Percentiles rank a stretch among this genome's conserved stretches.
Evolutionary conservation across 2,888 invertebrate genomes (phyloP).

Genomic region (Apomyelois bistriatella): DNA sequence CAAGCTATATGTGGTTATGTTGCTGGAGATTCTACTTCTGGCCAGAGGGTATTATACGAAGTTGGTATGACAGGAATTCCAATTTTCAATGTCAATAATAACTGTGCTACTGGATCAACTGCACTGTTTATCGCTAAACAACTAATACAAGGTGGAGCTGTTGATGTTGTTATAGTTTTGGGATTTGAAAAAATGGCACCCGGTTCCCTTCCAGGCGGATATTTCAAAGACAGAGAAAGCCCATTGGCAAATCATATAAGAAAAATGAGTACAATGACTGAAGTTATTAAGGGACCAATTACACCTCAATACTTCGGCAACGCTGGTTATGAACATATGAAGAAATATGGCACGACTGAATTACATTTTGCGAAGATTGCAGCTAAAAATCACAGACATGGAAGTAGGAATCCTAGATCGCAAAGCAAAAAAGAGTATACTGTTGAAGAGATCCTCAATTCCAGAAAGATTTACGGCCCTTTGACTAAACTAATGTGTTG

Average conservation of each 20-base stretch:
- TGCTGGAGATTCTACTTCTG: slow-evolving; percentile 96
- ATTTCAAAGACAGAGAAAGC: slow-evolving; percentile 90
- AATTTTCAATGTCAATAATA: slow-evolving; percentile 98
- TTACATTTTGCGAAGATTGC: slow-evolving; percentile 98
- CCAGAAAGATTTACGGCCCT: slow-evolving; percentile 92
- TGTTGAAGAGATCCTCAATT: slow-evolving; percentile 92
- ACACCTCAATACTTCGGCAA: slow-evolving; percentile 98
- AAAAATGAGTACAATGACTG: slow-evolving; percentile 90
- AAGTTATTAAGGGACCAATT: slow-evolving; percentile 91
- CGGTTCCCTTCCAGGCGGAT: slow-evolving; percentile 88
- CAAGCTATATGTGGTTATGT: slow-evolving; percentile 97
- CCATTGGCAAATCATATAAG: slow-evolving; percentile 93
- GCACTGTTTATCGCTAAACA: slow-evolving; percentile 95
- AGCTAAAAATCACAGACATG: slow-evolving; percentile 98
- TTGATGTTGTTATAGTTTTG: slow-evolving; percentile 93
- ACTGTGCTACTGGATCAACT: slow-evolving; percentile 97
- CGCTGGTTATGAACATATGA: slow-evolving; percentile 97
- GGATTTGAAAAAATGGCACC: slow-evolving; percentile 99
- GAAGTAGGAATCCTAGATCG: slow-evolving; percentile 97
- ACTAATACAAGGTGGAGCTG: slow-evolving; percentile 90
- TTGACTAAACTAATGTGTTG: slow-evolving; percentile 99
- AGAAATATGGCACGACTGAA: slow-evolving; percentile 94
- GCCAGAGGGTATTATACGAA: slow-evolving; percentile 96
- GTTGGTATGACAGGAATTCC: slow-evolving; percentile 98
- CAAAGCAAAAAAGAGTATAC: slow-evolving; percentile 96